Conservation (phyloP, 2,888 invertebrate species). For the Agrochola litura region DNA sequence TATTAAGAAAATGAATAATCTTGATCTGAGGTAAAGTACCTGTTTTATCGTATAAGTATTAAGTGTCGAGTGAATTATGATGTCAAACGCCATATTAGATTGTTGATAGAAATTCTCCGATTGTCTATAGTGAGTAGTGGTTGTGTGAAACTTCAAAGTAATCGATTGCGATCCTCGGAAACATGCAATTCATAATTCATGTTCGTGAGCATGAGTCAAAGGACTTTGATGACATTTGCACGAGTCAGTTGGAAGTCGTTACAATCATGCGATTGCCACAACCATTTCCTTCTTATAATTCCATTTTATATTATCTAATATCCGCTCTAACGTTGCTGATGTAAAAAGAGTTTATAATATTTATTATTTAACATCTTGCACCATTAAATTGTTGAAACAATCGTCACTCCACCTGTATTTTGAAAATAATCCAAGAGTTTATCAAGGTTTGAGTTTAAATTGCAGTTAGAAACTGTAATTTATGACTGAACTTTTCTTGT, state of each 20-base stretch:
- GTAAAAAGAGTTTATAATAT: constrained; percentile 31
- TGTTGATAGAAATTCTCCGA: constrained; percentile 15
- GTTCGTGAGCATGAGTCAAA: constrained; percentile 29
- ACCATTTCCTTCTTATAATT: constrained; percentile 38
- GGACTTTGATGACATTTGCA: constrained; percentile 54
- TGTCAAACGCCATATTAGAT: constrained; percentile 34
- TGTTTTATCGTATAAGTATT: constrained; percentile 19
- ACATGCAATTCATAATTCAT: constrained; percentile 45
- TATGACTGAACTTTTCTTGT: constrained; percentile 37
- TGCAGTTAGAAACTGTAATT: constrained; percentile 36
- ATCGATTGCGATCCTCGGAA: constrained; percentile 33
- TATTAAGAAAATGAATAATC: constrained; percentile 39
- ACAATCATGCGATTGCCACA: constrained; percentile 28
- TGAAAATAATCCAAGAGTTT: constrained; percentile 34
- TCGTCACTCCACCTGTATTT: constrained; percentile 3
- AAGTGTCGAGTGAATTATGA: constrained; percentile 29
- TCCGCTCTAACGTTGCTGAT: constrained; percentile 37
- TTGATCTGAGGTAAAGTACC: constrained; percentile 49
- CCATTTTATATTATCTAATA: constrained; percentile 40
- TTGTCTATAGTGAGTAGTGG: neutral
- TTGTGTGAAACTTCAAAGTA: constrained; percentile 23
- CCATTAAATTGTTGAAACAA: constrained; percentile 23
- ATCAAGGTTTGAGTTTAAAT: constrained; percentile 22
- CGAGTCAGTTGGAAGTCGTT: constrained; percentile 23
- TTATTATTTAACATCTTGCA: constrained; percentile 27